Conservation (phyloP, 1,140 invertebrate species). For the Aphis gossypii region DNA sequence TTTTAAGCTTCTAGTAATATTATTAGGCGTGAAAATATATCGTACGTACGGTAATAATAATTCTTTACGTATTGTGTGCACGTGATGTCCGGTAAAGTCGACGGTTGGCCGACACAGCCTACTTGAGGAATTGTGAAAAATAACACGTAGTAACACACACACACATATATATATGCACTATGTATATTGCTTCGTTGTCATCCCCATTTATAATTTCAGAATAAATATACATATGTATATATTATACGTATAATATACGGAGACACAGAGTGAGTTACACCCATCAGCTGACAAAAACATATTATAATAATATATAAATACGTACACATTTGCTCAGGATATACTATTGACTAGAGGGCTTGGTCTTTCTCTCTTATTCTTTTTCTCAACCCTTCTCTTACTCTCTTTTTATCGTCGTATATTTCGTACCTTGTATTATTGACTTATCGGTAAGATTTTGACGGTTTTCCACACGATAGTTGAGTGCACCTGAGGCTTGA, state of each 20-base stretch:
- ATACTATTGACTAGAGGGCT: not conserved
- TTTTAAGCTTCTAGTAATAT: not conserved
- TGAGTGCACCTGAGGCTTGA: not conserved
- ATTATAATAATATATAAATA: not conserved
- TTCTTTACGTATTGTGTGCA: not conserved
- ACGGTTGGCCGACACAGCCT: too few species aligned
- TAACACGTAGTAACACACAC: not conserved
- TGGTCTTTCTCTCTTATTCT: not conserved
- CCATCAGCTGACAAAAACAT: not conserved
- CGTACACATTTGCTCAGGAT: not conserved
- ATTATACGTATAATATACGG: not conserved
- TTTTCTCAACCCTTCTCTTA: too few species aligned
- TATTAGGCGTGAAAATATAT: too few species aligned
- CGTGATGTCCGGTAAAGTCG: not conserved
- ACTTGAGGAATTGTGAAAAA: not conserved
- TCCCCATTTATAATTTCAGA: not conserved
- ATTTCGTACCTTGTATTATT: not conserved
- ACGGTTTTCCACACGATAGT: slow-evolving; percentile 6
- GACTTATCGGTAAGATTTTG: not conserved
- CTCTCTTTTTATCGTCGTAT: not conserved
- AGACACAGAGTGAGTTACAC: not conserved
- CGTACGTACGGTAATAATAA: not conserved
- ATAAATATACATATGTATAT: not conserved
- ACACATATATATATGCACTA: not conserved
- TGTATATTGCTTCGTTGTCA: not conserved